Base-by-base conservation (phyloP, 2,797 vertebrate species). In the Sebastes nivosus region DNA sequence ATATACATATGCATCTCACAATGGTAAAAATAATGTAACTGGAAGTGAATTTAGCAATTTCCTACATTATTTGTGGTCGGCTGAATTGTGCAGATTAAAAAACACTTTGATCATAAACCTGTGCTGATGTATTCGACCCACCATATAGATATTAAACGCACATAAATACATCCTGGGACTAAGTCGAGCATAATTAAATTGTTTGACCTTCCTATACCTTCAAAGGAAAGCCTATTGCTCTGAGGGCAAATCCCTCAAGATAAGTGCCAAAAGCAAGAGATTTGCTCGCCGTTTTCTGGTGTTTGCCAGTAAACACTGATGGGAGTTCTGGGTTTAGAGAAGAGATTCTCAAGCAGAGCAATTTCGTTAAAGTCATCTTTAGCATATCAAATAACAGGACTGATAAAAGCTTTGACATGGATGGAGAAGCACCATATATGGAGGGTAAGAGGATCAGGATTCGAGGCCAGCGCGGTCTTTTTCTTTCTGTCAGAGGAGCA, bases 121-220 rank as follows among this genome's bases (percentile, higher is more conserved):
- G 11, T 67, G n/a, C 22, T 67, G 30, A 67, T 77, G 27, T n/a
- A 27, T 81, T 60, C 64, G 32, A 76, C 3, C 25, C 16, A 58
- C 4, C 11, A 72, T 12, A 13, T 3, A 42, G 58, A 67, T 67
- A 71, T 80, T 66, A 83, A 75, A 75, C 36, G 16, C 16, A 65
- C 27, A 67, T 75, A 74, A 72, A 72, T 18, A 22, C 42, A 73
- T 60, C 61, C 27, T 54, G 22, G 54, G n/a, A 75, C 34, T 29
- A 72, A 50, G 27, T 67, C 6, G 2, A 73, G 30, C 67, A 75
- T 80, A 75, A 86, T 81, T 64, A 66, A 66, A 84, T 68, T 29
- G 30, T 60, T 61, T 83, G 81, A 88, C 73, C 84, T 78, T 80
- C 12, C 34, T 67, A 59, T 72, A 82, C 66, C 57, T 82, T 88